Conservation (phyloP, 2,888 invertebrate species). For the Pollenia angustigena region DNA sequence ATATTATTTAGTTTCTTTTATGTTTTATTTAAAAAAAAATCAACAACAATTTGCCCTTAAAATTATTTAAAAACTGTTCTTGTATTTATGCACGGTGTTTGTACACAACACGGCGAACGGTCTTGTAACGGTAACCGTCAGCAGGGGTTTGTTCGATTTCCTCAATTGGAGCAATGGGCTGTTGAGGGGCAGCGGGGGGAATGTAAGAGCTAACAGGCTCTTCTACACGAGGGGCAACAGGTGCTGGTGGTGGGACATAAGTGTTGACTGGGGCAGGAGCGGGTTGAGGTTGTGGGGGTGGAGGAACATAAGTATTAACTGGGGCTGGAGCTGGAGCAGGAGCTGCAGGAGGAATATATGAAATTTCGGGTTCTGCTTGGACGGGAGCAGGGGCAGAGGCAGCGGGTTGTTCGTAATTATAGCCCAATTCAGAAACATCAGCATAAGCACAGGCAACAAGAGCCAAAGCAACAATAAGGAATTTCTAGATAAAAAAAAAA, state of each 20-base stretch:
- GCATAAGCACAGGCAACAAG: slow-evolving; percentile 78
- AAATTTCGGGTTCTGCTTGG: slow-evolving; percentile 22
- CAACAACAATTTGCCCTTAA: slow-evolving; percentile 9
- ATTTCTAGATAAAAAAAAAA: slow-evolving; percentile 77
- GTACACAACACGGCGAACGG: slow-evolving; percentile 80
- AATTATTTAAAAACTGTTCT: slow-evolving; percentile 16
- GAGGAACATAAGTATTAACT: slow-evolving; percentile 46
- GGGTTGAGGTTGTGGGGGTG: slow-evolving; percentile 43
- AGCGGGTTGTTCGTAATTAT: slow-evolving; percentile 77
- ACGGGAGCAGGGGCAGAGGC: slow-evolving; percentile 66
- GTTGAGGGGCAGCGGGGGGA: slow-evolving; percentile 67
- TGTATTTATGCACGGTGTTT: slow-evolving; percentile 76
- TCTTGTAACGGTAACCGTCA: slow-evolving; percentile 81
- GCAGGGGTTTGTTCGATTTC: slow-evolving; percentile 78
- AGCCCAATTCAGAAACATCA: slow-evolving; percentile 80
- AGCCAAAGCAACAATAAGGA: slow-evolving; percentile 76
- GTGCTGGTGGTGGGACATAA: slow-evolving; percentile 67
- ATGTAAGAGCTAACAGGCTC: slow-evolving; percentile 59
- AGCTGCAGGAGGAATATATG: slow-evolving; percentile 63
- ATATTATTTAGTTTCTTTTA: slow-evolving; percentile 9
- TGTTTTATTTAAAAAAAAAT: slow-evolving; percentile 17
- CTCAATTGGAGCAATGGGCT: slow-evolving; percentile 71
- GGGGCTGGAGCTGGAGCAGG: slow-evolving; percentile 73
- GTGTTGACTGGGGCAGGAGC: slow-evolving; percentile 73
- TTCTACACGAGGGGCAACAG: slow-evolving; percentile 47